These are phyloP conservation scores for Cromileptes altivelis DNA, from an alignment of 2,113 vertebrate genomes.

Conservation along the genomic window DNA sequence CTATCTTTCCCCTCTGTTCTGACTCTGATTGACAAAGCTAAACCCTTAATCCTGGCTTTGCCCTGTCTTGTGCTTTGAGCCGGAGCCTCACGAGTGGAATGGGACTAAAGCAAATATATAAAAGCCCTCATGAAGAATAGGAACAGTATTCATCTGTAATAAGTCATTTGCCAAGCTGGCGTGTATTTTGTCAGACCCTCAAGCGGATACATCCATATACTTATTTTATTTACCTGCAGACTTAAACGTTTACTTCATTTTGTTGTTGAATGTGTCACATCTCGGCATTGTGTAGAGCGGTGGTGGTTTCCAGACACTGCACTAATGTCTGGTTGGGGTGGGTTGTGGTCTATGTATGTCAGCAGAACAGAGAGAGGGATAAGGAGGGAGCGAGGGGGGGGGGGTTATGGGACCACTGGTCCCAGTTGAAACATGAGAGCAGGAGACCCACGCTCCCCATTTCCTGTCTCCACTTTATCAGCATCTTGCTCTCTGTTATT, in stretches of 20 bases:
- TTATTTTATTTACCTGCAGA: conserved; percentile 50
- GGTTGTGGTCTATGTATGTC: conserved; percentile 80
- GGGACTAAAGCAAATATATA: conserved; percentile 63
- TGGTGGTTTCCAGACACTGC: conserved; percentile 70
- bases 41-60: conserved; percentile 78
- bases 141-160: conserved; percentile 58
- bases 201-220: conserved; percentile 20
- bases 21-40: conserved; percentile 74
- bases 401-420: conserved; percentile 51
- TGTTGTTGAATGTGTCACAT: conserved; percentile 51
- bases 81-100: conserved; percentile 51
- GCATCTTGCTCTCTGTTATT: conserved; percentile 81
- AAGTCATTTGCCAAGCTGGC: conserved; percentile 44
- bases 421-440: conserved; percentile 78
- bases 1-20: conserved; percentile 51
- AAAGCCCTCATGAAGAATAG: conserved; percentile 60
- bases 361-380: conserved; percentile 62
- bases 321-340: conserved; percentile 66
- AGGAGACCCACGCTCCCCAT: conserved; percentile 76
- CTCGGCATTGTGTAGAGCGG: conserved; percentile 42
- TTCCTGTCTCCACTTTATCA: conserved; percentile 86
- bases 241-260: conserved; percentile 25
- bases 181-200: conserved; percentile 40
- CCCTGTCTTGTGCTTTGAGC: conserved; percentile 68
- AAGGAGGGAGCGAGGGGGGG: not conserved